Evolutionary conservation across 2,113 vertebrate species (phyloP).

Genomic region (Limnothrissa miodon): DNA sequence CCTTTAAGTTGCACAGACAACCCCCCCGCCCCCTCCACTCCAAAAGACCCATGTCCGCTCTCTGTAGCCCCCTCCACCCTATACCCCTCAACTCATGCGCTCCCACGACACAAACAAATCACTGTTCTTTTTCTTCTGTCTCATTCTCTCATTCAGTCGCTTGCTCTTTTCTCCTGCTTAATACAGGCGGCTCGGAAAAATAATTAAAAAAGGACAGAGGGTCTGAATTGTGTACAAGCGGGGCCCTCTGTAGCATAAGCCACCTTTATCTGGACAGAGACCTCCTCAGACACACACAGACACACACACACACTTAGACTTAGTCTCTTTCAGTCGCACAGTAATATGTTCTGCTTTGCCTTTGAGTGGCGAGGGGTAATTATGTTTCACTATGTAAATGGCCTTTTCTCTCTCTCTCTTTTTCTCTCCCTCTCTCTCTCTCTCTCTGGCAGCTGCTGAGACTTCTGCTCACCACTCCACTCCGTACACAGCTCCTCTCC

Average conservation of each 20-base stretch:
- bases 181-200: conserved; percentile 48
- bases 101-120: conserved; percentile 67
- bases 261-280: conserved; percentile 67
- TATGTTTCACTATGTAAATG: conserved; percentile 80
- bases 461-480: not conserved
- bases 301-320: not conserved
- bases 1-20: conserved; percentile 49
- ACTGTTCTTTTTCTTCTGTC: conserved; percentile 64
- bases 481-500: conserved; percentile 60
- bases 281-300: conserved; percentile 9
- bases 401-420: conserved; percentile 49
- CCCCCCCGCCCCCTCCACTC: conserved; percentile 36
- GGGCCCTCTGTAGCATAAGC: conserved; percentile 69
- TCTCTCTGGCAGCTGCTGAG: conserved; percentile 48
- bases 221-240: conserved; percentile 72
- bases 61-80: not conserved
- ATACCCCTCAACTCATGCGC: conserved; percentile 32
- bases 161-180: not conserved
- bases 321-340: conserved; percentile 49
- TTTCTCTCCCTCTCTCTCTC: too few species aligned
- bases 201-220: conserved; percentile 66
- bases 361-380: conserved; percentile 70
- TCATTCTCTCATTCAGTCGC: not conserved
- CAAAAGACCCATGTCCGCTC: conserved; percentile 38
- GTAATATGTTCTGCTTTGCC: conserved; percentile 75